phyloP scores from a whole-genome alignment of 2,888 invertebrate genomes.

The Thera britannica region DNA sequence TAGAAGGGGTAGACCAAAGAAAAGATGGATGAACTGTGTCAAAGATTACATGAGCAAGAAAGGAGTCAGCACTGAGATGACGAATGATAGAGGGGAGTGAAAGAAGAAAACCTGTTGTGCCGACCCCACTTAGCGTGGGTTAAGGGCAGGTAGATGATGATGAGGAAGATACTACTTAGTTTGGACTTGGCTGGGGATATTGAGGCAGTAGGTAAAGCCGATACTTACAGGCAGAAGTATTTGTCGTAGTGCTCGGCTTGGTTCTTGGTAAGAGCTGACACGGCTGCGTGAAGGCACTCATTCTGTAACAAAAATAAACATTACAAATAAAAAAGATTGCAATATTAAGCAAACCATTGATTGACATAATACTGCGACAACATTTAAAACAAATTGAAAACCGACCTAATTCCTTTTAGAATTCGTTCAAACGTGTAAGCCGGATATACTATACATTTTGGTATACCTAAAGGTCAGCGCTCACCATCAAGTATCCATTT shows the following conservation, averaged over 20 bases:
- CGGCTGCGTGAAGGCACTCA: constrained; percentile 87
- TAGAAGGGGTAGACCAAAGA: no score
- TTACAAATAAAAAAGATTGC: neutral
- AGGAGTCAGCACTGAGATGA: no score
- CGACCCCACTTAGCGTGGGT: no score
- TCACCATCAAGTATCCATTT: neutral
- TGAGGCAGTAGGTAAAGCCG: no score
- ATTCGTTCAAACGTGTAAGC: constrained; percentile 37
- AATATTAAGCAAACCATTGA: neutral
- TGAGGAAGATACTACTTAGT: neutral
- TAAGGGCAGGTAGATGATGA: neutral
- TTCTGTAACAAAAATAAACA: constrained; percentile 74
- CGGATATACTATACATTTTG: constrained; percentile 35
- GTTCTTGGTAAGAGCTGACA: constrained; percentile 87
- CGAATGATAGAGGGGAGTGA: no score
- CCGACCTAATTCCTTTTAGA: constrained; percentile 1
- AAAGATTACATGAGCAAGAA: no score
- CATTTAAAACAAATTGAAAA: neutral
- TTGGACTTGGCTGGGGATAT: no score
- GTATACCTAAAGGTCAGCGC: neutral
- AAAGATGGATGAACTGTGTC: no score
- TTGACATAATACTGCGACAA: neutral
- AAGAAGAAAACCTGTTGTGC: no score
- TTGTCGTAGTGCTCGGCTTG: constrained; percentile 84
- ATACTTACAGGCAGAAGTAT: constrained; percentile 86